phyloP scores from a whole-genome alignment of 1,140 invertebrate species.

The Riptortus pedestris region DNA sequence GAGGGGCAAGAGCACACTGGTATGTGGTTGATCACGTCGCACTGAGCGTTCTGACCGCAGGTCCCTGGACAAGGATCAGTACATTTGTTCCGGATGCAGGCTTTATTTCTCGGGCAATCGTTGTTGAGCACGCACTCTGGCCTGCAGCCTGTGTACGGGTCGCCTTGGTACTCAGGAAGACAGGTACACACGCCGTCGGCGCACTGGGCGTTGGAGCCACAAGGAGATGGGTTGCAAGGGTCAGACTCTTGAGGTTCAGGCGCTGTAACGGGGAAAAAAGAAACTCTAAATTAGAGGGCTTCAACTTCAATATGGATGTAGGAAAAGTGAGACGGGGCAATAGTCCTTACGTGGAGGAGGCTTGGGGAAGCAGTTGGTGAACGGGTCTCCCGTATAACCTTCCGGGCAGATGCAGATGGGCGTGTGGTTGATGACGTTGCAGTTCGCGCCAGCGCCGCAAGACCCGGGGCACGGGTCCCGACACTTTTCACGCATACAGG shows the following conservation, averaged over 20 bases:
- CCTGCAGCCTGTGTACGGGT: constrained; percentile 50
- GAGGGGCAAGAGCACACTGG: constrained; percentile 41
- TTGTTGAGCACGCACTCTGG: constrained; percentile 53
- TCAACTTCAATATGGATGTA: neutral
- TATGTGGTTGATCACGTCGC: constrained; percentile 48
- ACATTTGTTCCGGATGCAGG: constrained; percentile 66
- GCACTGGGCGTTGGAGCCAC: constrained; percentile 61
- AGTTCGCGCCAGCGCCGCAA: constrained; percentile 58
- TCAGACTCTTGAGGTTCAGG: constrained; percentile 35
- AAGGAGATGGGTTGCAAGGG: constrained; percentile 62
- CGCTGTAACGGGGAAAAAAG: constrained; percentile 18
- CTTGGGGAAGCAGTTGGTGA: constrained; percentile 45
- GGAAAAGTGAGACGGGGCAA: neutral
- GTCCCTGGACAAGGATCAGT: constrained; percentile 61
- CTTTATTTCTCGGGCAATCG: constrained; percentile 50
- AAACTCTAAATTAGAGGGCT: neutral
- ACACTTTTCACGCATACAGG: constrained; percentile 64
- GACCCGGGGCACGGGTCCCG: constrained; percentile 59
- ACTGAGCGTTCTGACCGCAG: constrained; percentile 58
- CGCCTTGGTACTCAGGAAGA: constrained; percentile 48
- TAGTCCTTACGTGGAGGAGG: constrained; percentile 28
- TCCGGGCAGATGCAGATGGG: constrained; percentile 57
- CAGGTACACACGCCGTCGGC: constrained; percentile 48
- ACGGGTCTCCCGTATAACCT: constrained; percentile 59
- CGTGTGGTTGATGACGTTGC: constrained; percentile 57